Evolutionary conservation across 2,888 invertebrate genomes (phyloP).

Genomic region (Pseudococcus longispinus): DNA sequence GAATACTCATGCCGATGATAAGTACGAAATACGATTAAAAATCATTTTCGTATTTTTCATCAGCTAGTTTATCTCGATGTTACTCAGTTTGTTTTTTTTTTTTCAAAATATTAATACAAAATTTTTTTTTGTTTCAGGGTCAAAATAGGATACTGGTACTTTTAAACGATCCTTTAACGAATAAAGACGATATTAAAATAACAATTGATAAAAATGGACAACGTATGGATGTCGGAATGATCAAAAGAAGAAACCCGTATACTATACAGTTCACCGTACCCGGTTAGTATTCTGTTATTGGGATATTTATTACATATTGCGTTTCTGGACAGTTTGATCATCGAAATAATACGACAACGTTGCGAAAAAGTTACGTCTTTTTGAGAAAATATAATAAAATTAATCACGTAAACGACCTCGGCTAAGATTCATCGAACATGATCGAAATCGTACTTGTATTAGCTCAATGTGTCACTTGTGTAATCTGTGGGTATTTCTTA

Average conservation of each 20-base stretch:
- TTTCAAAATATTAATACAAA: neutral
- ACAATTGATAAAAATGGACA: constrained; percentile 83
- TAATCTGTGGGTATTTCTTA: neutral
- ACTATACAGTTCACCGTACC: constrained; percentile 84
- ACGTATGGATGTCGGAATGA: constrained; percentile 74
- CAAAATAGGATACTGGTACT: constrained; percentile 83
- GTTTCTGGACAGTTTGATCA: neutral
- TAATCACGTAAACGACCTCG: constrained; percentile 6
- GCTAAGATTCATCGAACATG: neutral
- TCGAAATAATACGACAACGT: neutral
- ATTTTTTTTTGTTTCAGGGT: constrained; percentile 67
- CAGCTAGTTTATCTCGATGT: neutral
- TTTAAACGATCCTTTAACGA: constrained; percentile 77
- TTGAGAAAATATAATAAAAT: neutral
- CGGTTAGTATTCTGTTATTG: constrained; percentile 63
- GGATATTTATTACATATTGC: neutral
- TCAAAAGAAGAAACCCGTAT: constrained; percentile 83
- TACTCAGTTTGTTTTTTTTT: neutral
- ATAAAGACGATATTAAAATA: constrained; percentile 79
- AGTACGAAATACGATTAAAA: neutral
- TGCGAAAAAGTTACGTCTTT: neutral
- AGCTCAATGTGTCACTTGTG: neutral
- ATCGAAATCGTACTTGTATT: neutral
- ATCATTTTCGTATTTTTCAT: neutral
- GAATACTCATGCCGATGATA: neutral